These are phyloP conservation scores for Stegastes partitus DNA, from an alignment of 2,113 vertebrate genomes.

Conservation along the genomic window DNA sequence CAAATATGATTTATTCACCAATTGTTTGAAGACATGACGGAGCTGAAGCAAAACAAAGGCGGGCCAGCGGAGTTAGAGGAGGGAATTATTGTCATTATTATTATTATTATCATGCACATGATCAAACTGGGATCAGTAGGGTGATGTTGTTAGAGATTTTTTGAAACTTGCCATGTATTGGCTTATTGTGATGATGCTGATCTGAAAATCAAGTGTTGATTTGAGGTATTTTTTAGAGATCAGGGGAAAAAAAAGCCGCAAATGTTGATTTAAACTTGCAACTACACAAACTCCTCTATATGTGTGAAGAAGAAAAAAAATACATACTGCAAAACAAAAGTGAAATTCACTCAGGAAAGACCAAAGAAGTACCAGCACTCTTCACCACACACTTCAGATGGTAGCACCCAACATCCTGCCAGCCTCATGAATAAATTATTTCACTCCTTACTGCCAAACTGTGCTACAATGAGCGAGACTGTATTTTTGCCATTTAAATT, in stretches of 20 bases:
- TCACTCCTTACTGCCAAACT: constrained; percentile 46
- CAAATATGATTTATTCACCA: constrained; percentile 28
- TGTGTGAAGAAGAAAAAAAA: not conserved
- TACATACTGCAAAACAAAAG: constrained; percentile 10
- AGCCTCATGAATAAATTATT: constrained; percentile 65
- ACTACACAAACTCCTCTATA: not conserved
- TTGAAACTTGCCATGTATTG: not conserved
- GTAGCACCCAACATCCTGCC: constrained; percentile 38
- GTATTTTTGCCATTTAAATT: constrained; percentile 65
- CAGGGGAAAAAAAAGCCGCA: not conserved
- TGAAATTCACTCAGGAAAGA: constrained; percentile 21
- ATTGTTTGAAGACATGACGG: constrained; percentile 36
- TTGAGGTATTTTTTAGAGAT: not conserved
- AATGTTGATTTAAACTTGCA: not conserved
- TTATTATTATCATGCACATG: constrained; percentile 4
- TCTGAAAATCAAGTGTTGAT: not conserved
- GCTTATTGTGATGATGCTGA: not conserved
- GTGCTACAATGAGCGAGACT: constrained; percentile 52
- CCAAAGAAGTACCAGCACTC: not conserved
- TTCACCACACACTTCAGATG: constrained; percentile 61
- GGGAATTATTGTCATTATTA: constrained; percentile 13
- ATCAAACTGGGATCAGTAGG: constrained; percentile 27
- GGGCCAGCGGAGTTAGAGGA: not conserved
- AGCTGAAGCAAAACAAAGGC: constrained; percentile 37
- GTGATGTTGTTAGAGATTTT: not conserved